These are phyloP conservation scores for Papilio glaucus DNA, from an alignment of 1,140 invertebrate genomes.

Conservation along the genomic window DNA sequence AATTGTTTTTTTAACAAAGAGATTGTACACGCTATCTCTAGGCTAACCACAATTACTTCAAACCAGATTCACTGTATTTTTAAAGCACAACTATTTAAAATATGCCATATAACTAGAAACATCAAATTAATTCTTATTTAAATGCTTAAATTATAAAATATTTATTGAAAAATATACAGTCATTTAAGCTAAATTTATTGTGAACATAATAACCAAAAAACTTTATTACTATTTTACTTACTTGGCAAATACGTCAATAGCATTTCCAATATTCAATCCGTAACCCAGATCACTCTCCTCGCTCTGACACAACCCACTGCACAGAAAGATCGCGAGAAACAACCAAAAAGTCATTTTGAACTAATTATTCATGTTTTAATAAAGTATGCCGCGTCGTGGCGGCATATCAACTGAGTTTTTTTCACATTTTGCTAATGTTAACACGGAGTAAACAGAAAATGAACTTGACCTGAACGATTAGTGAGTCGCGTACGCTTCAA, in stretches of 20 bases:
- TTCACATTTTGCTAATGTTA: slow-evolving; percentile 74
- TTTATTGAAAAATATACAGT: background rate
- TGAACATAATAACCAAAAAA: background rate
- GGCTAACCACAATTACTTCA: slow-evolving; percentile 5
- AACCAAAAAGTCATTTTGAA: slow-evolving; percentile 44
- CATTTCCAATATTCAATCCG: slow-evolving; percentile 70
- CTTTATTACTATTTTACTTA: slow-evolving; percentile 47
- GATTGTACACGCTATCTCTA: slow-evolving; percentile 12
- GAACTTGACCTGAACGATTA: slow-evolving; percentile 79
- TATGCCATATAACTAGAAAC: background rate
- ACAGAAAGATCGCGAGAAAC: slow-evolving; percentile 52
- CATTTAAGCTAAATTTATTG: background rate
- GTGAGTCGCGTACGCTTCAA: slow-evolving; percentile 40
- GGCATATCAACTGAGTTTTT: slow-evolving; percentile 67
- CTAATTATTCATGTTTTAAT: slow-evolving; percentile 35
- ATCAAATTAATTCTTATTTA: background rate
- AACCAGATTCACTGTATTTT: background rate
- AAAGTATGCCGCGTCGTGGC: slow-evolving; percentile 49
- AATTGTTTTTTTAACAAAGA: background rate
- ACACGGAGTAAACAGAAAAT: slow-evolving; percentile 59
- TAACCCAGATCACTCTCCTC: slow-evolving; percentile 71
- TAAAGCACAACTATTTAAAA: background rate
- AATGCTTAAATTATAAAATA: background rate
- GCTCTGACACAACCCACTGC: slow-evolving; percentile 55
- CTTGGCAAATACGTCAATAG: slow-evolving; percentile 78